A percentile compares a stretch with the other conserved stretches of the same genome.
phyloP scores from a whole-genome alignment of 2,797 vertebrate species.

The Cirrhinus mrigala region DNA sequence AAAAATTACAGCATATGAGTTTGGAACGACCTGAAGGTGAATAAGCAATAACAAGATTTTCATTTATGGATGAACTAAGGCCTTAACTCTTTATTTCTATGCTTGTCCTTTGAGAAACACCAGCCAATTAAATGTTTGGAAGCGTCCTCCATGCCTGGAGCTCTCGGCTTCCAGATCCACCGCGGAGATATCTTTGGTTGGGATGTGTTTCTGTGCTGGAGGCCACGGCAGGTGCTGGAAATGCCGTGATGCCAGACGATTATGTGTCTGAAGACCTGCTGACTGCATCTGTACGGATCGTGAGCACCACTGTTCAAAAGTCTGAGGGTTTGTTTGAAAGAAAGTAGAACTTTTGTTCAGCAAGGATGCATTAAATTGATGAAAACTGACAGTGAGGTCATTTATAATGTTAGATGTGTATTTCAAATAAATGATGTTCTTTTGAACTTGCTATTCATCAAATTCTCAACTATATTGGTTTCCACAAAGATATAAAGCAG shows the following conservation, averaged over 20 bases:
- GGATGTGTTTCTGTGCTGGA: constrained; percentile 17
- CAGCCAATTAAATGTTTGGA: constrained; percentile 9
- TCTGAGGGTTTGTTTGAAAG: neutral
- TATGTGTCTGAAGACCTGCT: constrained; percentile 1
- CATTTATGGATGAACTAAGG: neutral
- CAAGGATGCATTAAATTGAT: neutral
- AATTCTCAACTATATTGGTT: neutral
- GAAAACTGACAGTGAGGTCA: neutral
- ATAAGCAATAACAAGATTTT: neutral
- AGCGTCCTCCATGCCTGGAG: neutral
- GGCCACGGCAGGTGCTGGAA: constrained; percentile 18
- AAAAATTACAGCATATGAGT: neutral
- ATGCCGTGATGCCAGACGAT: neutral
- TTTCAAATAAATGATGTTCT: neutral
- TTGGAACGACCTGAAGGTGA: neutral
- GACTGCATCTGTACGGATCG: neutral
- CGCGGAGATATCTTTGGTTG: neutral
- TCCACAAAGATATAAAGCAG: neutral
- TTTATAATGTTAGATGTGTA: neutral
- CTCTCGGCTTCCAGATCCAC: constrained; percentile 14
- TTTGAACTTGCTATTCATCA: neutral
- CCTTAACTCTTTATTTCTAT: constrained; percentile 1
- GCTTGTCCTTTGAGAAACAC: constrained; percentile 1
- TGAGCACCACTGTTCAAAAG: neutral
- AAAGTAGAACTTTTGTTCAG: neutral